phyloP scores from a whole-genome alignment of 1,140 invertebrate species.

The Drosophila yakuba region DNA sequence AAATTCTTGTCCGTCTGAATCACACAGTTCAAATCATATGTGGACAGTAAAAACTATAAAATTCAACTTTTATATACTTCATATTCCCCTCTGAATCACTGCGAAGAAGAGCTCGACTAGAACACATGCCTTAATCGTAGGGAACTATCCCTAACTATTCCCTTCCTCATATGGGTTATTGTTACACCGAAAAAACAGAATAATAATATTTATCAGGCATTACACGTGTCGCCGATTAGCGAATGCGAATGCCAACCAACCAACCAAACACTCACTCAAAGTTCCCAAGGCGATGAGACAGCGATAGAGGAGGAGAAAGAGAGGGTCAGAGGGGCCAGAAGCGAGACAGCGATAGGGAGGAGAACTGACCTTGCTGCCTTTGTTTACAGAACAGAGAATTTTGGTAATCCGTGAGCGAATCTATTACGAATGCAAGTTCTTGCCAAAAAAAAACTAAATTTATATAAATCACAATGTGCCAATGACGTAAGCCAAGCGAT shows the following conservation, averaged over 20 bases:
- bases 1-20: background rate
- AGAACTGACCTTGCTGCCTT: slow-evolving; percentile 56
- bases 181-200: slow-evolving; percentile 19
- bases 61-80: background rate
- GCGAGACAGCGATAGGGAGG: slow-evolving; percentile 2
- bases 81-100: background rate
- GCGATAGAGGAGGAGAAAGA: slow-evolving; percentile 10
- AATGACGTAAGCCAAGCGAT: slow-evolving; percentile 53
- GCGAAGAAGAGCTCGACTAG: too few relatives aligned
- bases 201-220: slow-evolving; percentile 51
- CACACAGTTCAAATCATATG: background rate
- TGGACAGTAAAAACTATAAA: background rate
- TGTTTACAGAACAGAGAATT: slow-evolving; percentile 46
- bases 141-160: background rate
- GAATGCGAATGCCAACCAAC: slow-evolving; percentile 27
- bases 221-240: slow-evolving; percentile 72
- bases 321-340: slow-evolving; percentile 3
- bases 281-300: slow-evolving; percentile 23
- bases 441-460: slow-evolving; percentile 31
- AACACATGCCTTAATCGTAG: slow-evolving; percentile 7
- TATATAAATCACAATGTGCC: slow-evolving; percentile 33
- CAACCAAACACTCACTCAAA: slow-evolving; percentile 19
- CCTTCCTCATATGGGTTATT: background rate
- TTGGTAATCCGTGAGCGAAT: slow-evolving; percentile 45
- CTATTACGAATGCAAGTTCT: slow-evolving; percentile 60